Evolutionary conservation across 1,140 invertebrate genomes (phyloP), one percentile per base, ranked within the genome.

Genomic region (Drosophila biarmipes): DNA sequence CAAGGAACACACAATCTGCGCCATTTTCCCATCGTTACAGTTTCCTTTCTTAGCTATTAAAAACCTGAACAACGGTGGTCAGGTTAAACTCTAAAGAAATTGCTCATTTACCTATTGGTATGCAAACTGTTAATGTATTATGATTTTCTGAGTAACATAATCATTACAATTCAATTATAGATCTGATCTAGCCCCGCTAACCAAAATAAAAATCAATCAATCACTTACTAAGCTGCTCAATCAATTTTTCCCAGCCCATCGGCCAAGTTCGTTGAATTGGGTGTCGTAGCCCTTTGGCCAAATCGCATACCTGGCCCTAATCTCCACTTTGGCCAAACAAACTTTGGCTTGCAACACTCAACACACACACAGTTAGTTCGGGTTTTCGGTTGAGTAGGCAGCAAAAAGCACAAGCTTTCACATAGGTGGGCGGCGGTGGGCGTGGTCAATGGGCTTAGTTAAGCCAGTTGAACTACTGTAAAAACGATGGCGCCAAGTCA

Each of bases 401-500:
- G 27, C 15, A 29, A 46, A 31, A 51, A 67, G 24, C 27, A 4
- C 14, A 35, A 57, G 58, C 52, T 42, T 72, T 72, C 43, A 37
- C 42, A 48, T 49, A 24, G 24, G 31, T 51, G 29, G 68, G 68
- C 61, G 43, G 14, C 21, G 24, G 67, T 56, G 67, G 67, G 67
- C 67, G 67, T 69, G 51, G 63, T n/a, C 66, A 46, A 55, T 64
- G 66, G 48, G 66, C 34, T 56, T 69, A 69, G 51, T 67, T 64
- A 34, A 43, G 45, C 34, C 42, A 48, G 40, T 48, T 40, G 42
- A 69, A 69, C 51, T 56, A 69, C 64, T 68, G 67, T 27, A 31
- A 58, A 71, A 69, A 48, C 53, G 27, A 64, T 66, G 68, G 68
- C 68, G 68, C 68, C 68, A 72, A 68, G 42, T 55, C 67, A 69